These are phyloP conservation scores for Papilio xuthus DNA, from an alignment of 1,140 invertebrate genomes.

Conservation along the genomic window DNA sequence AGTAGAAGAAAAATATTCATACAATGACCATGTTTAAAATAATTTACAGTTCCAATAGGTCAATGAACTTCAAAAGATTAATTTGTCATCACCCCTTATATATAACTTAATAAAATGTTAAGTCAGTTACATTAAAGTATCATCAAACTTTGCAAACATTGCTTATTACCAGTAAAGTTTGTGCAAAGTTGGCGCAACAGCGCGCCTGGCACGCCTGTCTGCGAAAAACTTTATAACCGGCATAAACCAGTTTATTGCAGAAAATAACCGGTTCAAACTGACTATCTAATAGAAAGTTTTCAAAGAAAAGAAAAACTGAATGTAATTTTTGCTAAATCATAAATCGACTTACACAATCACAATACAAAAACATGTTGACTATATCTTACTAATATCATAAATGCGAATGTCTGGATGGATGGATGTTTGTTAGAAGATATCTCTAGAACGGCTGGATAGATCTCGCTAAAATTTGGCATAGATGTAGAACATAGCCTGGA, in stretches of 20 bases:
- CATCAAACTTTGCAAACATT: slow-evolving; percentile 29
- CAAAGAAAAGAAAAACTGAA: not conserved
- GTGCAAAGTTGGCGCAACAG: slow-evolving; percentile 41
- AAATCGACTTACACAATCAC: not conserved
- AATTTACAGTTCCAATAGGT: slow-evolving; percentile 5
- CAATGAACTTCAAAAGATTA: slow-evolving; percentile 26
- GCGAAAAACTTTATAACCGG: slow-evolving; percentile 13
- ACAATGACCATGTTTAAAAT: not conserved
- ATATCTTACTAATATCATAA: too few relatives aligned
- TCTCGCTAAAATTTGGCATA: too few relatives aligned
- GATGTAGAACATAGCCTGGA: too few relatives aligned
- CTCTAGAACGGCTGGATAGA: too few relatives aligned
- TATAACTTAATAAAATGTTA: not conserved
- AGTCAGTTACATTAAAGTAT: not conserved
- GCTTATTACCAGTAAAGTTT: slow-evolving; percentile 47
- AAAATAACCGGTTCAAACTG: slow-evolving; percentile 1
- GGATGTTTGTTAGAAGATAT: too few relatives aligned
- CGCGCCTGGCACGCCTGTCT: slow-evolving; percentile 44
- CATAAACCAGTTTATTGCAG: slow-evolving; percentile 10
- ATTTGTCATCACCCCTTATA: not conserved
- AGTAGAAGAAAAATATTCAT: too few relatives aligned
- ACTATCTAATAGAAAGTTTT: not conserved
- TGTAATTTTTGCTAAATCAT: not conserved
- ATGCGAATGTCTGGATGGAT: too few relatives aligned
- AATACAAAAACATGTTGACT: too few relatives aligned